Base-by-base conservation (phyloP, 2,113 vertebrate genomes). In the Seriola rivoliana region DNA sequence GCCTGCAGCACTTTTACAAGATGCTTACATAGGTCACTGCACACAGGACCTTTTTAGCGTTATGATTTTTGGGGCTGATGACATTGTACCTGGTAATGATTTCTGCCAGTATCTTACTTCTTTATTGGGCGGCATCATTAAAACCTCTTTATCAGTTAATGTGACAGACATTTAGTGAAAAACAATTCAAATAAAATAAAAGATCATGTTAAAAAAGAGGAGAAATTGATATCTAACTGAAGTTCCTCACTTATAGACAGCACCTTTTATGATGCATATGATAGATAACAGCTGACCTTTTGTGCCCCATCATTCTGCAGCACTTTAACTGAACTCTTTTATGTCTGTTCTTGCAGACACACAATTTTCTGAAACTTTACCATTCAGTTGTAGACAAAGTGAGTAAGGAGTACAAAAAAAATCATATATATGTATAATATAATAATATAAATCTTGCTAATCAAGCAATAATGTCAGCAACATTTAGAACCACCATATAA, bases 1-100 rank as follows among this genome's bases (percentile, higher is more conserved):
- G 52, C 69, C 79, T 82, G 58, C 69, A 74, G 58, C 79, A 46
- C 50, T 75, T 50, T 72, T 17, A 64, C n/a, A 29, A 58, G 65
- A 46, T 58, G 58, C 48, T 58, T 74, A 62, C 46, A 73, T 38
- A 71, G 57, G 71, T 84, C 64, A 64, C 38, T 84, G 64, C 71
- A 60, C 74, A 78, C 25, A 65, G 40, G 38, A 42, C 67, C 36
- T 58, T 78, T 48, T 69, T 29, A 58, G 17, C 44, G 57, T 23
- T 65, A n/a, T 54, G 40, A 54, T 60, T 71, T 14, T 19, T 46
- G 3, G 57, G 63, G 17, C 38, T 66, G 60, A 76, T 14, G n/a
- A 58, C n/a, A 58, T 40, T 46, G 1, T 60, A 52, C 32, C 5
- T 4, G 1, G 40, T 66, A 46, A 57, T 16, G 14, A 29, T 73